Conservation (phyloP, 2,113 vertebrate species). For the Hydrochoerus hydrochaeris region DNA sequence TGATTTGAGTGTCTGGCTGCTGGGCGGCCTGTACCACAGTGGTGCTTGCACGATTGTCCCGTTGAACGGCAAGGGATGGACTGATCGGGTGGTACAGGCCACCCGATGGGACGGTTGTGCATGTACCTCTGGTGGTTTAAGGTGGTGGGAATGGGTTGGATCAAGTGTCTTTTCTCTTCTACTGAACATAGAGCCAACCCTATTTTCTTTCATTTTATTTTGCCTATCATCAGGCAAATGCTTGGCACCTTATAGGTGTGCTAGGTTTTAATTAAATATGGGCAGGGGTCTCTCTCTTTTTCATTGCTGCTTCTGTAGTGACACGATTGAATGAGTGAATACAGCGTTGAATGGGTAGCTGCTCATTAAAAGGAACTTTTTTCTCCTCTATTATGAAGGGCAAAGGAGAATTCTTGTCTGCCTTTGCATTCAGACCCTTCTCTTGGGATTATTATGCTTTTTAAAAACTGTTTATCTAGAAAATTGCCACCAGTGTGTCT, state of each 20-base stretch:
- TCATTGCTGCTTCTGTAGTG: not conserved
- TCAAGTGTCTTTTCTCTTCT: not conserved
- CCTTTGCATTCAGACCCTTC: not conserved
- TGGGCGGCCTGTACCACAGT: not conserved
- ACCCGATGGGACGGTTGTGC: not conserved
- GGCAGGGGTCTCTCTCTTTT: not conserved
- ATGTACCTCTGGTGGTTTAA: not conserved
- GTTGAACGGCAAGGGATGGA: not conserved
- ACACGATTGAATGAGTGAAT: not conserved
- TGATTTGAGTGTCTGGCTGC: not conserved
- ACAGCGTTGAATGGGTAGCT: not conserved
- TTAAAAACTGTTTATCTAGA: not conserved
- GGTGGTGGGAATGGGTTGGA: not conserved
- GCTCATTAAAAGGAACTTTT: not conserved
- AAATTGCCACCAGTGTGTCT: not conserved
- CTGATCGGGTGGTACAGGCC: not conserved
- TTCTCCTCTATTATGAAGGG: not conserved
- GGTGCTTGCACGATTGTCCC: not conserved
- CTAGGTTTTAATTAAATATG: not conserved
- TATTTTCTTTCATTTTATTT: slow-evolving; percentile 18
- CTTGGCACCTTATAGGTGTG: not conserved
- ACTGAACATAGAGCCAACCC: not conserved
- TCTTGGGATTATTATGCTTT: not conserved
- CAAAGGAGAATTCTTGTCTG: not conserved
- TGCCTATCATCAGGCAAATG: not conserved